These are phyloP conservation scores for Porites divaricata DNA, from an alignment of 92 coral and sea anemone species.

Conservation along the genomic window DNA sequence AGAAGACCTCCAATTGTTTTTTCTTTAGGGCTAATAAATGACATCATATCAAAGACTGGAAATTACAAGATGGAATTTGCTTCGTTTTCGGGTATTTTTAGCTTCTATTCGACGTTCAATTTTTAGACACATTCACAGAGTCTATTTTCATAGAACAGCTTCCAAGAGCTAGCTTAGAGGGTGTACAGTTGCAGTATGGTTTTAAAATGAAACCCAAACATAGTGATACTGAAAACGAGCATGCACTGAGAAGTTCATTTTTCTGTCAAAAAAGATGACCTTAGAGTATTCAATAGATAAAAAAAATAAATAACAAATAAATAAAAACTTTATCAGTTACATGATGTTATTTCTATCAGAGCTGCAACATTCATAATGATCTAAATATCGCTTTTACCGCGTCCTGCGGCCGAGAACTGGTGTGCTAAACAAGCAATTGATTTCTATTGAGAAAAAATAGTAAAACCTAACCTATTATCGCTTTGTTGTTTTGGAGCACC, in stretches of 20 bases:
- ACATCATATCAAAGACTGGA: too few species aligned
- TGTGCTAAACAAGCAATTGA: neutral
- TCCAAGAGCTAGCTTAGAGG: too few species aligned
- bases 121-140: too few species aligned
- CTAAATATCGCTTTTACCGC: neutral
- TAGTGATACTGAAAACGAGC: too few species aligned
- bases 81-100: too few species aligned
- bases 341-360: neutral
- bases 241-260: neutral
- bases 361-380: neutral
- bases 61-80: too few species aligned
- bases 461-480: neutral
- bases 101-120: too few species aligned
- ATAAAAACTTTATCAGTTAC: conserved; percentile 12
- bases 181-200: too few species aligned
- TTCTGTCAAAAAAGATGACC: neutral
- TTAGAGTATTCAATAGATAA: conserved; percentile 1
- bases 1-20: too few species aligned
- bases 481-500: neutral
- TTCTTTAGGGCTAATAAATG: too few species aligned
- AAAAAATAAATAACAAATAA: neutral
- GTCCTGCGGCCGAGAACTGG: neutral
- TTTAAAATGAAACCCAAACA: too few species aligned
- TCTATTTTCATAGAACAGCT: too few species aligned
- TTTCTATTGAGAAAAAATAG: neutral